Conservation (phyloP, 2,888 invertebrate genomes). For the Branchinecta sandiegonensis region DNA sequence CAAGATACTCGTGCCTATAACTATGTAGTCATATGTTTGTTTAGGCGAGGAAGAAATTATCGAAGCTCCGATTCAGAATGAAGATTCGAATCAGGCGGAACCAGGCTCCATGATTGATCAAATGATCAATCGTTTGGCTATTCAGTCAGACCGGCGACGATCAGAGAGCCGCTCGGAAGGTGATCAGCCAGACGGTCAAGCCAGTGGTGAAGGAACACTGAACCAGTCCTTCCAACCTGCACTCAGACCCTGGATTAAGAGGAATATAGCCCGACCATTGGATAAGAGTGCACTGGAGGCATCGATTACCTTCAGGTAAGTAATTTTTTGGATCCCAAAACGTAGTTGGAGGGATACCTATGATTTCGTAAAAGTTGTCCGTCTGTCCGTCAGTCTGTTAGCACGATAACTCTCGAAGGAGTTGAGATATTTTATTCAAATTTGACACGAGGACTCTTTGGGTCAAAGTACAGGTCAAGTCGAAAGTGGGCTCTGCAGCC, state of each 20-base stretch:
- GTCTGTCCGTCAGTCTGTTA: no score
- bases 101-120: conserved; percentile 48
- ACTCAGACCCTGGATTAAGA: background rate
- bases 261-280: background rate
- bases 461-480: no score
- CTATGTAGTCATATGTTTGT: conserved; percentile 31
- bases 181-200: background rate
- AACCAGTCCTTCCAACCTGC: background rate
- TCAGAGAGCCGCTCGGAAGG: background rate
- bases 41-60: conserved; percentile 51
- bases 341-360: no score
- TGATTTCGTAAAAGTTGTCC: no score
- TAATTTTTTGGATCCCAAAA: background rate
- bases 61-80: conserved; percentile 36
- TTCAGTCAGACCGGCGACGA: conserved; percentile 36
- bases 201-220: background rate
- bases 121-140: conserved; percentile 53
- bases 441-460: no score
- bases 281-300: background rate
- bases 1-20: conserved; percentile 19
- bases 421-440: no score
- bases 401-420: no score
- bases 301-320: background rate
- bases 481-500: no score
- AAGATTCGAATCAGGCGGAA: background rate